Conservation (phyloP, 2,888 invertebrate species). For the Argynnis bischoffii region DNA sequence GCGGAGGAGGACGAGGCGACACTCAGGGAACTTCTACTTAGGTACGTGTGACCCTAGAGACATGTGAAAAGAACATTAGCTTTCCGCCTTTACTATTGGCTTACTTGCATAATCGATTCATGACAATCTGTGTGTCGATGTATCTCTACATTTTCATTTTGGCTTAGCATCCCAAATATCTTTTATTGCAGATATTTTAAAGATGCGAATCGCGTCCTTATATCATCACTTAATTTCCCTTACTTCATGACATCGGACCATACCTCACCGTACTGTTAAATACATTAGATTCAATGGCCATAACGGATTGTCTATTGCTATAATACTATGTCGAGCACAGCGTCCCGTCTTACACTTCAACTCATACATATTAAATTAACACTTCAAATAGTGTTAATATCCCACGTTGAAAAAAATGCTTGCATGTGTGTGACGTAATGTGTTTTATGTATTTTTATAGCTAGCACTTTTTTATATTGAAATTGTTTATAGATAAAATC, state of each 20-base stretch:
- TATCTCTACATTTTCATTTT: conserved; percentile 62
- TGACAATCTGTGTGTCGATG: conserved; percentile 60
- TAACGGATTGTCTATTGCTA: conserved; percentile 45
- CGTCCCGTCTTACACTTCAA: conserved; percentile 41
- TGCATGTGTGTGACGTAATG: conserved; percentile 70
- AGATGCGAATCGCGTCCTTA: conserved; percentile 62
- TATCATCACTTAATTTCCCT: conserved; percentile 59
- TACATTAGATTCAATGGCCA: conserved; percentile 71
- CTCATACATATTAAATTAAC: conserved; percentile 39
- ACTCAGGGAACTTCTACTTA: conserved; percentile 97
- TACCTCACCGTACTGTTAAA: conserved; percentile 53
- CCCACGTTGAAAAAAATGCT: conserved; percentile 47
- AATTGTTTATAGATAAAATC: conserved; percentile 5
- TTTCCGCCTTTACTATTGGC: conserved; percentile 73
- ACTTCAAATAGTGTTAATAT: conserved; percentile 33
- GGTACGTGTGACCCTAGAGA: conserved; percentile 84
- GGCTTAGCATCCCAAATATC: conserved; percentile 78
- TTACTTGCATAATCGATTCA: conserved; percentile 62
- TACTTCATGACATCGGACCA: conserved; percentile 60
- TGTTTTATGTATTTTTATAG: conserved; percentile 46
- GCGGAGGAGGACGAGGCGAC: conserved; percentile 95
- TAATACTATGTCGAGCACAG: conserved; percentile 37
- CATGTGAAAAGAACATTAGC: conserved; percentile 56
- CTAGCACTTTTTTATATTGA: conserved; percentile 15
- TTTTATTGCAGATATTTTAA: conserved; percentile 73